A percentile compares a stretch with the other conserved stretches of the same genome.
Evolutionary conservation across 2,113 vertebrate genomes (phyloP).

Genomic region (Phoxinus phoxinus): DNA sequence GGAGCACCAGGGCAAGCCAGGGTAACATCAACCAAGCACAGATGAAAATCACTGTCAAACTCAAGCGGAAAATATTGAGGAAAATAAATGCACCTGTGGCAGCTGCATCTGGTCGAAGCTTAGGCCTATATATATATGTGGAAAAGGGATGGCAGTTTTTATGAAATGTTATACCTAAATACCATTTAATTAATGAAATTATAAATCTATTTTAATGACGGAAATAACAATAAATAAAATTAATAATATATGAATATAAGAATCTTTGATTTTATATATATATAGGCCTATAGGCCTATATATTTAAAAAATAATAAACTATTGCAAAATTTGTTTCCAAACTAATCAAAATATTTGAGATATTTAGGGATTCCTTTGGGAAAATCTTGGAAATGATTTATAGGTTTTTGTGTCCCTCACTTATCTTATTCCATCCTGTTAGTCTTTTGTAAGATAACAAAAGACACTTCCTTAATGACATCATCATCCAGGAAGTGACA

Average conservation of each 20-base stretch:
- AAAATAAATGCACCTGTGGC: neutral
- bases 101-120: neutral
- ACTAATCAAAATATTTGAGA: neutral
- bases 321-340: neutral
- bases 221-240: neutral
- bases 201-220: too few species aligned
- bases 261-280: neutral
- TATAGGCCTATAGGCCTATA: too few species aligned
- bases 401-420: neutral
- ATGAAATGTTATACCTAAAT: neutral
- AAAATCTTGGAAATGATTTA: neutral
- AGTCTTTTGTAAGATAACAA: neutral
- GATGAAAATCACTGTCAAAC: constrained; percentile 48
- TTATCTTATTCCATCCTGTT: neutral
- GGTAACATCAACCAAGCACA: constrained; percentile 28
- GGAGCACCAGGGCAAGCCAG: constrained; percentile 19
- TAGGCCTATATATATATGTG: neutral
- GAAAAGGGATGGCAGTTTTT: neutral
- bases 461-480: neutral
- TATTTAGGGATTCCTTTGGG: neutral
- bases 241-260: neutral
- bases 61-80: neutral
- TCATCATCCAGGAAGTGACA: constrained; percentile 10
- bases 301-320: too few species aligned
- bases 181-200: too few species aligned